Percentiles rank a stretch among this genome's conserved stretches.
phyloP scores from a whole-genome alignment of 2,113 vertebrate genomes.

The Melanerpes formicivorus region DNA sequence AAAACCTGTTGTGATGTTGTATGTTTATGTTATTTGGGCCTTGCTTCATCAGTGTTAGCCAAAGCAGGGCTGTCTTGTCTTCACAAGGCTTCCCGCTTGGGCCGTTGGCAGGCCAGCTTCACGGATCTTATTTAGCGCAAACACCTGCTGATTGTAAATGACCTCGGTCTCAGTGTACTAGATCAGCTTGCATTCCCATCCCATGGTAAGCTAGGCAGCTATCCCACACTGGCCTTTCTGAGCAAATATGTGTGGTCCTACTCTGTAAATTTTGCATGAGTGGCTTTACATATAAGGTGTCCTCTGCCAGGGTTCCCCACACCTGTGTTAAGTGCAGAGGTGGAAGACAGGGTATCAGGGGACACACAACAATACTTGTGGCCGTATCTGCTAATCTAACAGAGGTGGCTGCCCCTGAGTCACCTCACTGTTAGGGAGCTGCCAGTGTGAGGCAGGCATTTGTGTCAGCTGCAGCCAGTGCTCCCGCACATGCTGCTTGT shows the following conservation, averaged over 20 bases:
- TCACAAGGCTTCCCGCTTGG: too few relatives aligned
- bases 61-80: too few relatives aligned
- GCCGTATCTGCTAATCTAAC: background rate
- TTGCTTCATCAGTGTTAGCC: too few relatives aligned
- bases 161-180: too few relatives aligned
- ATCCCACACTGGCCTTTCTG: background rate
- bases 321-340: rapidly evolving
- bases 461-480: background rate
- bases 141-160: too few relatives aligned
- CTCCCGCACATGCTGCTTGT: background rate
- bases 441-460: background rate
- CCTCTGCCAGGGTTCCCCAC: background rate
- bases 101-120: too few relatives aligned
- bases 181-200: too few relatives aligned
- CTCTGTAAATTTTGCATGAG: background rate
- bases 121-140: too few relatives aligned
- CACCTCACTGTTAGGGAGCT: background rate
- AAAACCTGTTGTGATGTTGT: too few relatives aligned
- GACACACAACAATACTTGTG: background rate
- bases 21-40: too few relatives aligned
- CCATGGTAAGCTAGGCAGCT: too few relatives aligned
- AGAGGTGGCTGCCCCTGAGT: background rate
- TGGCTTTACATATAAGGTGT: background rate
- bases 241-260: background rate
- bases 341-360: background rate